phyloP scores from a whole-genome alignment of 2,888 invertebrate species.

The Iphiclides podalirius region DNA sequence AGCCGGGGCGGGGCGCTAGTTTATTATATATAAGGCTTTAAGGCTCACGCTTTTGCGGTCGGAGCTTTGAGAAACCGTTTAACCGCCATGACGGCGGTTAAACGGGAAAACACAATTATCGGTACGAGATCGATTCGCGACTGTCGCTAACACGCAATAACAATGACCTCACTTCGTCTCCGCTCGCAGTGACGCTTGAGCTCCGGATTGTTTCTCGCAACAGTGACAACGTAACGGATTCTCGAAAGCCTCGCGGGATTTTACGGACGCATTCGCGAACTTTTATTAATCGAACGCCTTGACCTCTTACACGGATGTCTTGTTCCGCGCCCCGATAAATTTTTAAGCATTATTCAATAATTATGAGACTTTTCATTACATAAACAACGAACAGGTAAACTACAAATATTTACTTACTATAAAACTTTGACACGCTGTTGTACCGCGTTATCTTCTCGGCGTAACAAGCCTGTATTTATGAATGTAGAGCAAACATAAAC shows the following conservation, averaged over 20 bases:
- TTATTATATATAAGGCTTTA: neutral
- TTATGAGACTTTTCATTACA: too few species aligned
- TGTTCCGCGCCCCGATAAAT: neutral
- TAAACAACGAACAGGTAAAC: too few species aligned
- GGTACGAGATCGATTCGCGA: neutral
- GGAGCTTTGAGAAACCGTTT: constrained; percentile 1
- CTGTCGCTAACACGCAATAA: neutral
- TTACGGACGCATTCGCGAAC: constrained; percentile 1
- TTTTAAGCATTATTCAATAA: too few species aligned
- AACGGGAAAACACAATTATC: constrained; percentile 8
- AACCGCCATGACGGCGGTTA: constrained; percentile 9
- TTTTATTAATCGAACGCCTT: neutral
- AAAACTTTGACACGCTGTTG: too few species aligned
- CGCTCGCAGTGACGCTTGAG: constrained; percentile 5
- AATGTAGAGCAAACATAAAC: too few species aligned
- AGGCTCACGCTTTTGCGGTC: constrained; percentile 18
- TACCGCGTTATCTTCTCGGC: too few species aligned
- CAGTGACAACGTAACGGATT: constrained; percentile 12
- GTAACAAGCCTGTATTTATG: too few species aligned
- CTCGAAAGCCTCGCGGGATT: constrained; percentile 12
- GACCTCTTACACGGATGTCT: neutral
- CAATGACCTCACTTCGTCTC: constrained; percentile 16
- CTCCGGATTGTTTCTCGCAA: constrained; percentile 16
- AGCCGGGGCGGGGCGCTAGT: neutral
- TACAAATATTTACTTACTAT: too few species aligned